Evolutionary conservation across 2,113 vertebrate species (phyloP), one percentile per base, ranked within the genome.

Genomic region (Rousettus leschenaultii): DNA sequence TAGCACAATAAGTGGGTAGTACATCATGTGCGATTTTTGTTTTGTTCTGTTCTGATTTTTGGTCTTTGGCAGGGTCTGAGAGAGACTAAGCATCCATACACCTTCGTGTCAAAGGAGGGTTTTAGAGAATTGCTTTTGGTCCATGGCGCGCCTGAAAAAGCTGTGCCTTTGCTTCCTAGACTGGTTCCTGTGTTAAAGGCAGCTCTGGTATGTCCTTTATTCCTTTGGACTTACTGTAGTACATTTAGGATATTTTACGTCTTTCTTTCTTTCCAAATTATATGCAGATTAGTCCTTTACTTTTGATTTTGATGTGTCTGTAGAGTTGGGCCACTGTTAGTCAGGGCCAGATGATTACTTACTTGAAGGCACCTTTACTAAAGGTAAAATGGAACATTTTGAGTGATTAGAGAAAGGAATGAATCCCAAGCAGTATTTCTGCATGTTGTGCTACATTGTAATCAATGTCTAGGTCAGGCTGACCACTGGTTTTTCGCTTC

Each of bases 81-180:
- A 97, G 99, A 99, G 89, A 99, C 98, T 6, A 98, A 98, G 68
- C 98, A 99, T 75, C 99, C 99, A 0, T 99, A 99, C 10, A 99
- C 99, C 0, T 99, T 99, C 96, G 98, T 99, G 75, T 99, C 99
- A 51, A 98, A 98, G 95, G 99, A 99, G 22, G 99, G 98, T 28
- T 99, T 99, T 96, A 98, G 98, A 96, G 98, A 99, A 86, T 91
- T 99, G 45, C 98, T 99, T 55, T 93, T 96, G 93, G 98, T 98
- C 79, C 95, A 96, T 48, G 98, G 94, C 75, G 99, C 99, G 94
- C 13, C 97, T 73, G 98, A 98, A 63, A 99, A 99, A 97, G 90
- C 97, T 45, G n/a, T 97, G 83, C 99, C 99, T 8, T 89, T 99
- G 93, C 97, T 99, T 65, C 98, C 99, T 78, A 98, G 98, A 83